phyloP scores from a whole-genome alignment of 2,797 vertebrate species.

The Sebastes minor region DNA sequence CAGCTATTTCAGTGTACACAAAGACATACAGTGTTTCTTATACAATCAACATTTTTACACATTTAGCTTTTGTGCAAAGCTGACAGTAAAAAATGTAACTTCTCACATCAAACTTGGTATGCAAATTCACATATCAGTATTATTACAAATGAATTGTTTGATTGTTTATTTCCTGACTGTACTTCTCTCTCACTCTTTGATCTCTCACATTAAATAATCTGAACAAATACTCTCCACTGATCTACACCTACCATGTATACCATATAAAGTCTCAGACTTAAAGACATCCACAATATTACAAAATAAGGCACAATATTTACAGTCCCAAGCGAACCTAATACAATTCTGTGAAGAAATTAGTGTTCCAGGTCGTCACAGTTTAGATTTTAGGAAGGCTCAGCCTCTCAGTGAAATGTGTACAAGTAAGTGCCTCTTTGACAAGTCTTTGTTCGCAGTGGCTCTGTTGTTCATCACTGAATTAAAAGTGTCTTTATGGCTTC shows the following conservation, averaged over 20 bases:
- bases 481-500: slow-evolving; percentile 41
- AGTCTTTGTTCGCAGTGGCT: slow-evolving; percentile 52
- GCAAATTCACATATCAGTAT: slow-evolving; percentile 7
- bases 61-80: slow-evolving; percentile 8
- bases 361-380: slow-evolving; percentile 43
- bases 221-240: slow-evolving; percentile 40
- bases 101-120: slow-evolving; percentile 34
- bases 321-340: slow-evolving; percentile 23
- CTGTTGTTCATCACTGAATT: slow-evolving; percentile 11
- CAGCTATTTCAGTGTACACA: slow-evolving; percentile 11
- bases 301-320: slow-evolving; percentile 66
- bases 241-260: slow-evolving; percentile 17
- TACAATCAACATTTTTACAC: slow-evolving; percentile 5
- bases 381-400: slow-evolving; percentile 40
- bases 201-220: slow-evolving; percentile 52
- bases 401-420: slow-evolving; percentile 61
- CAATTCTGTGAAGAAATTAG: slow-evolving; percentile 15
- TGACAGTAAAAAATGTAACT: neutral
- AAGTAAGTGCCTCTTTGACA: neutral
- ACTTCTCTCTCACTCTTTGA: slow-evolving; percentile 11
- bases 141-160: slow-evolving; percentile 1
- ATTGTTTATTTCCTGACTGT: slow-evolving; percentile 5
- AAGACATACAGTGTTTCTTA: slow-evolving; percentile 21
- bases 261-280: slow-evolving; percentile 32
- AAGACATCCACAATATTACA: slow-evolving; percentile 44